These are phyloP conservation scores for Uromys caudimaculatus DNA, from an alignment of 2,797 vertebrate species.

Conservation along the genomic window DNA sequence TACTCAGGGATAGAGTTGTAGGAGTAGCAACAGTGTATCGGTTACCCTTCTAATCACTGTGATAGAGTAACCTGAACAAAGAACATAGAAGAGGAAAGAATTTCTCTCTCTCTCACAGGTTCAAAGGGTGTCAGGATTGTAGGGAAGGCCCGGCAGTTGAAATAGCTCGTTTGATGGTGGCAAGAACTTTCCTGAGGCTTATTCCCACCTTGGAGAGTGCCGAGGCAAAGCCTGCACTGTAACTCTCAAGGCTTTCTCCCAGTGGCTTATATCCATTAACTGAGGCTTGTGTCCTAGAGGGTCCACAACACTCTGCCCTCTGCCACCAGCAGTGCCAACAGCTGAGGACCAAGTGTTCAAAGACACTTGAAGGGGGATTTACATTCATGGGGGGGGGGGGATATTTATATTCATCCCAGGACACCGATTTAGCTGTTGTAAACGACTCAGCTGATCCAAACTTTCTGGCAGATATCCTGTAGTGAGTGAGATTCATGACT, in stretches of 20 bases:
- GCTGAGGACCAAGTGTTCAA: neutral
- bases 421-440: neutral
- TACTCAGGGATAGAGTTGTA: neutral
- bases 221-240: neutral
- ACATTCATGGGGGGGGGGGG: neutral
- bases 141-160: too few relatives aligned
- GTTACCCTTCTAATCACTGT: neutral
- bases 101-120: neutral
- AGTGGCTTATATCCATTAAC: neutral
- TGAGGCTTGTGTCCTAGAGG: neutral
- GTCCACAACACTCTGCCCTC: rapidly evolving
- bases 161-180: neutral
- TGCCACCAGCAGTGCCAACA: neutral
- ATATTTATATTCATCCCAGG: neutral
- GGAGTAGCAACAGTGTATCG: neutral
- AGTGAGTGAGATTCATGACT: neutral
- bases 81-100: neutral
- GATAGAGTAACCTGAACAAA: neutral
- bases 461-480: neutral
- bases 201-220: neutral
- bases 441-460: neutral
- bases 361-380: neutral
- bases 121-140: neutral
- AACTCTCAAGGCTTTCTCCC: neutral
- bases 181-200: neutral